Evolutionary conservation across 1,140 invertebrate genomes (phyloP), one percentile per base, ranked within the genome.

Genomic region (Hycleus phaleratus): DNA sequence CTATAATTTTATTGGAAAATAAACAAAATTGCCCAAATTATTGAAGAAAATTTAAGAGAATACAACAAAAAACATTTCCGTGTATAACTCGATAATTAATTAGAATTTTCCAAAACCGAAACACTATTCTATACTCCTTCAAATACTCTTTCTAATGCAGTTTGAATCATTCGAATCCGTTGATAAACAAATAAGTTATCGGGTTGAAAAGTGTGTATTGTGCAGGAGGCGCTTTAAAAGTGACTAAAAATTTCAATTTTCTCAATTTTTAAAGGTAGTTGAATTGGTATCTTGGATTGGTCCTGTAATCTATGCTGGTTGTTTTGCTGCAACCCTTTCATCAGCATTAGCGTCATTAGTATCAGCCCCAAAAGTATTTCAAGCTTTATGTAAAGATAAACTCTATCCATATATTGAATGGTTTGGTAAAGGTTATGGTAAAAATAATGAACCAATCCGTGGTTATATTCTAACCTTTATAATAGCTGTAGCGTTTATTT

Each of bases 311-410:
- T 97, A 95, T 68, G 92, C 91, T 25, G 96, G 95, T 0, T 97
- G 95, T 69, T 97, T 97, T 74, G 93, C 95, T 2, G 96, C 96
- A 2, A 97, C 96, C 0, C 74, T 99, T 8, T 96, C 93, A 3
- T 97, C 94, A 6, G 96, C 97, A 2, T 77, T 98, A 38, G 95
- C 96, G 1, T 94, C 92, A 60, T 78, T 98, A 46, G 94, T 98
- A 1, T 95, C 93, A 11, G 97, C 95, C 0, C 97, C 97, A 0
- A 91, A 91, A 81, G 87, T 92, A 4, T 91, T 94, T 68, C 92
- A 97, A 84, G 95, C 95, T 46, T 80, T 99, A 4, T 97, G 94
- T 71, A 91, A 94, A 72, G 97, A 99, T 74, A 89, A 91, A 66
- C 75, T 99, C 10, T 99, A 98, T 75, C 97, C 96, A 0, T 86